Evolutionary conservation across 2,888 invertebrate genomes (phyloP).

Genomic region (Drosophila kuntzei): DNA sequence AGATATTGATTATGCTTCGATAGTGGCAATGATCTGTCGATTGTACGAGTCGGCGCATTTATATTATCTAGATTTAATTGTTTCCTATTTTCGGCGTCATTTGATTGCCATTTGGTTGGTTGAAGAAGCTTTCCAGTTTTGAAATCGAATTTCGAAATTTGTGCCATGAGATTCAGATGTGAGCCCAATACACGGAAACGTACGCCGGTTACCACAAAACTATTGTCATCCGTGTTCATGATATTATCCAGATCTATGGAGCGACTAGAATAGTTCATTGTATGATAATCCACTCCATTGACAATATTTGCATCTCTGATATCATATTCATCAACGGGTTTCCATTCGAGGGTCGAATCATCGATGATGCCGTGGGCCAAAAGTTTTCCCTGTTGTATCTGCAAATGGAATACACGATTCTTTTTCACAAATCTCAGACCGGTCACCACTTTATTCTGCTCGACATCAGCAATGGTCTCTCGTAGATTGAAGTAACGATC

Average conservation of each 20-base stretch:
- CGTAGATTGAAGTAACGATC: constrained; percentile 93
- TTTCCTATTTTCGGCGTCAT: constrained; percentile 86
- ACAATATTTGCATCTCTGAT: constrained; percentile 87
- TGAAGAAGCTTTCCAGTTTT: constrained; percentile 89
- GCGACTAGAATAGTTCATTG: constrained; percentile 90
- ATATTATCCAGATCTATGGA: constrained; percentile 93
- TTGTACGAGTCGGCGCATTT: constrained; percentile 89
- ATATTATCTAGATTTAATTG: constrained; percentile 87
- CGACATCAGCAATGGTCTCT: constrained; percentile 87
- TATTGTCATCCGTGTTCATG: constrained; percentile 87
- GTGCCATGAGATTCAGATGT: constrained; percentile 93
- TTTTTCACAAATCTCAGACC: constrained; percentile 91
- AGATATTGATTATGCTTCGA: constrained; percentile 89
- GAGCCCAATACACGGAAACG: constrained; percentile 92
- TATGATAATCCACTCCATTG: constrained; percentile 91
- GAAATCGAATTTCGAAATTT: constrained; percentile 92
- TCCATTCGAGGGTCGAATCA: constrained; percentile 88
- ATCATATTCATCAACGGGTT: constrained; percentile 88
- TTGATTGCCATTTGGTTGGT: constrained; percentile 91
- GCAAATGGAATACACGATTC: constrained; percentile 92
- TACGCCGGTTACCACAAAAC: constrained; percentile 90
- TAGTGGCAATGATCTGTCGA: constrained; percentile 86
- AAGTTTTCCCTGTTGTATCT: constrained; percentile 91
- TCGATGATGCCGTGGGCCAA: constrained; percentile 89
- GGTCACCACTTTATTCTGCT: constrained; percentile 91